Conservation (phyloP, 2,797 vertebrate genomes). For the Sebastiscus tertius region DNA sequence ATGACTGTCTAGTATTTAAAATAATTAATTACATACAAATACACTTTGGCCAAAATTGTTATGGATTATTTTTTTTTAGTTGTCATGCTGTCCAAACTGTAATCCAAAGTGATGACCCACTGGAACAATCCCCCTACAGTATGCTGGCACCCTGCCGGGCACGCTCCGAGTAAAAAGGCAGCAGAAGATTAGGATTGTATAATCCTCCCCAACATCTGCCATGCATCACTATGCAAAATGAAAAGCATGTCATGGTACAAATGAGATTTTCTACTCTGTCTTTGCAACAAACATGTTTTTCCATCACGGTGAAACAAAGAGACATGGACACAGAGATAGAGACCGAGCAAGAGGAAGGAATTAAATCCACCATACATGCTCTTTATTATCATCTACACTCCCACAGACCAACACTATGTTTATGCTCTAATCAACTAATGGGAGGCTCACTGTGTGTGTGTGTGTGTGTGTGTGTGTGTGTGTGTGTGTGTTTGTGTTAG, state of each 20-base stretch:
- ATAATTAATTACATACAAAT: slow-evolving; percentile 44
- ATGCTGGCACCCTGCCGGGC: slow-evolving; percentile 30
- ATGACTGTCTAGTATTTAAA: background rate
- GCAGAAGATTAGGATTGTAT: slow-evolving; percentile 63
- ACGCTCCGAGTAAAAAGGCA: slow-evolving; percentile 41
- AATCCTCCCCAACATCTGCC: slow-evolving; percentile 68
- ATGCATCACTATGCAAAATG: slow-evolving; percentile 48
- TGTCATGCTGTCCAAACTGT: slow-evolving; percentile 6
- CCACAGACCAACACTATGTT: slow-evolving; percentile 15
- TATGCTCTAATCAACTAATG: slow-evolving; percentile 61
- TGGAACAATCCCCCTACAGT: slow-evolving; percentile 22
- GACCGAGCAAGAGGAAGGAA: background rate
- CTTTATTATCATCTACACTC: slow-evolving; percentile 14
- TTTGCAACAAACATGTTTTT: slow-evolving; percentile 31
- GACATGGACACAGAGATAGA: background rate
- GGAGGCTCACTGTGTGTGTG: slow-evolving; percentile 37
- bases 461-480: slow-evolving; percentile 4
- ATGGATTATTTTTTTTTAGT: background rate
- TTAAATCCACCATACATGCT: slow-evolving; percentile 1
- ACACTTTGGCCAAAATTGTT: background rate
- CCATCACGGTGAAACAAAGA: background rate
- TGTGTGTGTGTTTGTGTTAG: slow-evolving; percentile 15
- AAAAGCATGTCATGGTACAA: slow-evolving; percentile 26
- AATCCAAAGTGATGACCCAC: slow-evolving; percentile 40
- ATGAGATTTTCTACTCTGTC: slow-evolving; percentile 7